Conservation (phyloP, 2,113 vertebrate genomes). For the Fulmarus glacialis region DNA sequence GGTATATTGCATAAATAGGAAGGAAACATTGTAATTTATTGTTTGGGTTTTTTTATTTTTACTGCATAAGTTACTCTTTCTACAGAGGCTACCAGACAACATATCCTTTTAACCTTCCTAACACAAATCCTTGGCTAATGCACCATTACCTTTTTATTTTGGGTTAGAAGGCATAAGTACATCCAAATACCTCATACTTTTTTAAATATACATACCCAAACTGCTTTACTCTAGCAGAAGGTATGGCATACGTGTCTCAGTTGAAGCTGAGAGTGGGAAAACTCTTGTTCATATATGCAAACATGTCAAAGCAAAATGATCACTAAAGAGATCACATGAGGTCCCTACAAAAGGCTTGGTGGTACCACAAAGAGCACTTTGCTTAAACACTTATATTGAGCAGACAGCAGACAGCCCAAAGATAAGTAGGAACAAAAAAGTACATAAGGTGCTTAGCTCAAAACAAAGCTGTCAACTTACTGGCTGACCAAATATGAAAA, state of each 20-base stretch:
- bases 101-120: neutral
- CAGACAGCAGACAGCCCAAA: neutral
- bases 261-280: neutral
- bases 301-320: neutral
- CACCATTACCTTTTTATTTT: neutral
- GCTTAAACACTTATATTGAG: neutral
- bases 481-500: neutral
- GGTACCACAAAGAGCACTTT: neutral
- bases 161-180: neutral
- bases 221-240: neutral
- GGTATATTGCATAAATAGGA: neutral
- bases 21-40: neutral
- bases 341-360: neutral
- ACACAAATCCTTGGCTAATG: neutral
- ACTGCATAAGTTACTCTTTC: neutral
- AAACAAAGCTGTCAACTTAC: neutral
- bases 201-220: neutral
- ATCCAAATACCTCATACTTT: neutral
- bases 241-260: neutral
- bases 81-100: neutral
- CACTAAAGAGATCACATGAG: accelerated
- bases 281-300: neutral
- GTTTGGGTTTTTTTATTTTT: neutral
- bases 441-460: neutral
- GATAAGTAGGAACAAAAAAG: neutral